phyloP scores from a whole-genome alignment of 2,888 invertebrate genomes.

The Hylaea fasciaria region DNA sequence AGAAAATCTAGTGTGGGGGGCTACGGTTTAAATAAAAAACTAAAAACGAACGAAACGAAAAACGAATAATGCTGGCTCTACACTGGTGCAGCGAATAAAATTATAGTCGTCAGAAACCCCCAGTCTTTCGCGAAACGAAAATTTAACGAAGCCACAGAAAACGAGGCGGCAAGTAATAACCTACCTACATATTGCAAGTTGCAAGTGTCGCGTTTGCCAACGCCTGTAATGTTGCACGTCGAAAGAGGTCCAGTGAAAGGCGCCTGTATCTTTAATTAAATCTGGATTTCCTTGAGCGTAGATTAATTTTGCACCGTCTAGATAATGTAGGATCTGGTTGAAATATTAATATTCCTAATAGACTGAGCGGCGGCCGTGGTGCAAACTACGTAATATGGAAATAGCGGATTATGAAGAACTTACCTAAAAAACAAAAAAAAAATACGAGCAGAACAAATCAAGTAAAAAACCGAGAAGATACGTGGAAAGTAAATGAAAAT shows the following conservation, averaged over 20 bases:
- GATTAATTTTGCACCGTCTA: slow-evolving; percentile 37
- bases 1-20: no score
- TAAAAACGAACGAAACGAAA: no score
- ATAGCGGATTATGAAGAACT: neutral
- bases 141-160: no score
- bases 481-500: no score
- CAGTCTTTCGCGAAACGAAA: no score
- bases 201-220: slow-evolving; percentile 24
- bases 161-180: slow-evolving; percentile 16
- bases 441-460: no score
- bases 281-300: slow-evolving; percentile 43
- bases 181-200: slow-evolving; percentile 8
- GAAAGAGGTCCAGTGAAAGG: slow-evolving; percentile 39
- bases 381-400: slow-evolving; percentile 6
- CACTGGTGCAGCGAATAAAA: no score
- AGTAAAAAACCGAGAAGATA: no score
- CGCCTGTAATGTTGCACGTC: slow-evolving; percentile 24
- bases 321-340: slow-evolving; percentile 32
- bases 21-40: no score
- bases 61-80: no score
- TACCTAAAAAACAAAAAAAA: neutral
- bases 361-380: slow-evolving; percentile 3
- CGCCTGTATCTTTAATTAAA: slow-evolving; percentile 36
- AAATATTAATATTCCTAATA: slow-evolving; percentile 34
- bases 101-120: no score